Base-by-base conservation (phyloP, 2,888 invertebrate genomes). In the Chironomus riparius region DNA sequence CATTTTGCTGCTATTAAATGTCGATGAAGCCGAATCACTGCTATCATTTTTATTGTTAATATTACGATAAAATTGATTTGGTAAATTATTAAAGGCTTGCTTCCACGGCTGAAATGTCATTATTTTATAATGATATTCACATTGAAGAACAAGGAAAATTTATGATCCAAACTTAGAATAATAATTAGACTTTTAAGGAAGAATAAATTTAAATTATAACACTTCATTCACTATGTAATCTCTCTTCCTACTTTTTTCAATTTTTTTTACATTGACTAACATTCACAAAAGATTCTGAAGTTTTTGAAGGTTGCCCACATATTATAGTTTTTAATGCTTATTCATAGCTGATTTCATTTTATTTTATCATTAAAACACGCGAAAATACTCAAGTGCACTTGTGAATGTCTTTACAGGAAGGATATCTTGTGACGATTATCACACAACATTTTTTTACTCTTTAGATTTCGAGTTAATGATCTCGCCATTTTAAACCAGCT, bases 401-500 rank as follows among this genome's bases (percentile, higher is more conserved):
- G 18, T 21, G 21, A 65, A 24, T 24, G 24, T 24, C 65, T 65
- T 22, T 65, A 65, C 12, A n/a, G 22, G 13, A 21, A 24, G 22
- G 5, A 65, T 65, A 24, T 24, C 65, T 65, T 65, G 13, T 24
- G 21, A 65, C 21, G 65, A 65, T 65, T 65, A 65, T 13, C 21
- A 21, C 21, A 65, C 21, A 24, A 65, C 18, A 65, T 22, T 22
- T 24, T 65, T 65, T 21, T 21, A 65, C 65, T 65, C 21, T 65
- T 24, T 65, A 18, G 24, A 24, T 24, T 24, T 24, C 22, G 21
- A 47, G 13, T 15, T 62, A 74, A 68, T 65, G 47, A 12, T 68
- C 47, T 74, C 74, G 74, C 74, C 74, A 74, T 74, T 74, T 74
- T 74, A 62, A 47, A 74, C 74, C 74, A 74, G 74, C 74, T 74